Evolutionary conservation across 2,797 vertebrate species (phyloP).

Genomic region (Nannoperca australis): DNA sequence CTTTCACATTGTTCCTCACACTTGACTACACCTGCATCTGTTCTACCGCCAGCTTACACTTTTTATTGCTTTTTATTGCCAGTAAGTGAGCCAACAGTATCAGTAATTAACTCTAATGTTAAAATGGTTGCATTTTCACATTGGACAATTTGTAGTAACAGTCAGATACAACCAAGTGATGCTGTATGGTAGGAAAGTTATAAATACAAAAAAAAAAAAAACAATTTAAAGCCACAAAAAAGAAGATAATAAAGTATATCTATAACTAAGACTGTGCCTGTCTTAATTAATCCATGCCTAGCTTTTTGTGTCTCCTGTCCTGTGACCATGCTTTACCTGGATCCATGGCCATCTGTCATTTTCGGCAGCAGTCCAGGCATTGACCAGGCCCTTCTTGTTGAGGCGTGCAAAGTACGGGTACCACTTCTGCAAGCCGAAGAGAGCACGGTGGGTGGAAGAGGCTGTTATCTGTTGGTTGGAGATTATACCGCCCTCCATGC

Average conservation of each 20-base stretch:
- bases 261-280: conserved; percentile 28
- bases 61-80: conserved; percentile 52
- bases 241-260: background rate
- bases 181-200: background rate
- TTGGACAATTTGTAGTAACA: conserved; percentile 10
- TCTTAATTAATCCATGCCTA: conserved; percentile 33
- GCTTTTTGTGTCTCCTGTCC: conserved; percentile 29
- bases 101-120: conserved; percentile 42
- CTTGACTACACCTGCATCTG: conserved; percentile 57
- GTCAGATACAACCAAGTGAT: background rate
- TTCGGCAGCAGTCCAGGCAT: conserved; percentile 98
- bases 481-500: conserved; percentile 98
- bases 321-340: conserved; percentile 90
- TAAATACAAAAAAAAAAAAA: background rate
- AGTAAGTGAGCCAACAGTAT: conserved; percentile 41
- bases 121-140: conserved; percentile 13
- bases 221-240: conserved; percentile 9
- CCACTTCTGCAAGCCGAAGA: conserved; percentile 99
- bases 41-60: conserved; percentile 33
- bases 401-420: conserved; percentile 98
- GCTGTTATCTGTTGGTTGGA: conserved; percentile 99
- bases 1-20: conserved; percentile 35
- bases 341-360: conserved; percentile 99
- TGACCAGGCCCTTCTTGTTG: conserved; percentile 99
- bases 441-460: conserved; percentile 96